These are phyloP conservation scores for Drosophila birchii DNA, from an alignment of 2,888 invertebrate species.

Conservation along the genomic window DNA sequence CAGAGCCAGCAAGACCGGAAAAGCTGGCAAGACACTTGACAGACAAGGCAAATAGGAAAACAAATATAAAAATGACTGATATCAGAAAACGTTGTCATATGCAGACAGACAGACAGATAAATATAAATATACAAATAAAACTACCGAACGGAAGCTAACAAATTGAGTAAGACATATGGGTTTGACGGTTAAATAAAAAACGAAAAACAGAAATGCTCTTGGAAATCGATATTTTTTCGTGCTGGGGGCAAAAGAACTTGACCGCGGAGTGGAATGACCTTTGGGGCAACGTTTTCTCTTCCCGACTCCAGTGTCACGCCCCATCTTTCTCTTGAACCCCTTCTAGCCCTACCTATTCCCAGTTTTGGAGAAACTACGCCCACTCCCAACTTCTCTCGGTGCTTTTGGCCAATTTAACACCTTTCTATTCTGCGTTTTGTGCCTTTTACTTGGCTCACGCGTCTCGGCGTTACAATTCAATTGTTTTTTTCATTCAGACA, in stretches of 20 bases:
- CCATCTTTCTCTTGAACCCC: conserved; percentile 37
- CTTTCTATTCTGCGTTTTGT: conserved; percentile 69
- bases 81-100: conserved; percentile 8
- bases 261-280: conserved; percentile 71
- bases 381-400: conserved; percentile 33
- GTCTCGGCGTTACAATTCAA: conserved; percentile 71
- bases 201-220: not conserved
- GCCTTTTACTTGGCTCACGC: conserved; percentile 61
- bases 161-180: conserved; percentile 17
- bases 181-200: conserved; percentile 12
- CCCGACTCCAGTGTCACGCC: conserved; percentile 52
- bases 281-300: conserved; percentile 44
- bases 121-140: conserved; percentile 9
- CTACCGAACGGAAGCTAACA: conserved; percentile 25
- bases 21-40: conserved; percentile 5
- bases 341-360: conserved; percentile 12
- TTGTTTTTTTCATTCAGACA: conserved; percentile 65
- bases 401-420: conserved; percentile 75
- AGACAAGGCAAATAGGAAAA: conserved; percentile 7
- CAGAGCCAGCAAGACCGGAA: conserved; percentile 6
- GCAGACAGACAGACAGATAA: conserved; percentile 5
- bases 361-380: conserved; percentile 35
- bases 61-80: conserved; percentile 8
- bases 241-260: conserved; percentile 32
- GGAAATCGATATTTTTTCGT: conserved; percentile 19